Conservation (phyloP, 1,140 invertebrate genomes). For the Tigriopus japonicus region DNA sequence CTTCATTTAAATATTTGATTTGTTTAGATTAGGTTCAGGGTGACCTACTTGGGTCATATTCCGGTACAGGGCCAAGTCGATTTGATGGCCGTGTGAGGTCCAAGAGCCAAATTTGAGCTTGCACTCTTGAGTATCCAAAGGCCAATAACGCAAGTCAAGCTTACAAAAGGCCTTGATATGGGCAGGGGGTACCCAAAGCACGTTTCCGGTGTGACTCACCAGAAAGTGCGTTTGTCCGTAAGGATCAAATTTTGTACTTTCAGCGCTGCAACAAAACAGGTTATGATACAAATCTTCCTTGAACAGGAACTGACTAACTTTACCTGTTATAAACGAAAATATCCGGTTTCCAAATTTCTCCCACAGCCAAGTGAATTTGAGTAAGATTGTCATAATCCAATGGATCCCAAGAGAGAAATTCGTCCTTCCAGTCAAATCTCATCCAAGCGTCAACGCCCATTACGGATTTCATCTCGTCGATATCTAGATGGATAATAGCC, state of each 20-base stretch:
- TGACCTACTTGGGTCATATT: constrained; percentile 15
- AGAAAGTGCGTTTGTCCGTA: constrained; percentile 12
- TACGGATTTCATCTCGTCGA: constrained; percentile 10
- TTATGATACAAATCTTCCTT: no score
- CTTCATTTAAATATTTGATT: not conserved
- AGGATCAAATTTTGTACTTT: not conserved
- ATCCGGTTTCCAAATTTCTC: constrained; percentile 28
- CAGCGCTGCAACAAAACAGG: not conserved
- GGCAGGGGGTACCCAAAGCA: constrained; percentile 17
- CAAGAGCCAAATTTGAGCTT: constrained; percentile 16
- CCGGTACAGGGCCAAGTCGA: constrained; percentile 13
- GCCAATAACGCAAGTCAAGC: constrained; percentile 17
- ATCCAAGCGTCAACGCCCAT: constrained; percentile 5
- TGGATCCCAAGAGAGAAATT: constrained; percentile 26
- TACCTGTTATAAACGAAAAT: constrained; percentile 29
- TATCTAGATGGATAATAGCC: constrained; percentile 11
- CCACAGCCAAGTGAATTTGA: constrained; percentile 23
- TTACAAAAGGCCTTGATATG: constrained; percentile 16
- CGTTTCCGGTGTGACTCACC: constrained; percentile 12
- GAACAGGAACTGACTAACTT: not conserved
- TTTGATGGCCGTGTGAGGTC: constrained; percentile 16
- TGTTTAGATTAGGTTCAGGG: not conserved
- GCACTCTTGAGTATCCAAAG: constrained; percentile 16
- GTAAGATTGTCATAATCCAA: constrained; percentile 23
- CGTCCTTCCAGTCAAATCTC: constrained; percentile 23